phyloP scores from a whole-genome alignment of 2,113 vertebrate species.

The Lophochroa leadbeateri region DNA sequence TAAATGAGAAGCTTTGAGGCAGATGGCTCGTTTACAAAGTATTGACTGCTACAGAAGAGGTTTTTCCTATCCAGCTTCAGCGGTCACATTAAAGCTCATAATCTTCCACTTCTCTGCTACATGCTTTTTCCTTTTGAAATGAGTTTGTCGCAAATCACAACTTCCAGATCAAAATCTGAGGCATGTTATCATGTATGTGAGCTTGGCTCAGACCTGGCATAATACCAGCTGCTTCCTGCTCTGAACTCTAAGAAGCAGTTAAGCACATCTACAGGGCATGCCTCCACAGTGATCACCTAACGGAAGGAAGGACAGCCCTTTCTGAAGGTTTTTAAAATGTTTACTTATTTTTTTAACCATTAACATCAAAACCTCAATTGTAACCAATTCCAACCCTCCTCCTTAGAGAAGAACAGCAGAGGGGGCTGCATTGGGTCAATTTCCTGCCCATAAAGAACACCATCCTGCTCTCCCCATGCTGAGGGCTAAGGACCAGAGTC shows the following conservation, averaged over 20 bases:
- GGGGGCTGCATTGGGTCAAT: not conserved
- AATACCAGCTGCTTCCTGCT: not conserved
- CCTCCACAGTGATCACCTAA: not conserved
- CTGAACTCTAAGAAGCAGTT: not conserved
- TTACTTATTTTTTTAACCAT: not conserved
- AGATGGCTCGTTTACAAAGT: not conserved
- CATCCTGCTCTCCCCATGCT: not conserved
- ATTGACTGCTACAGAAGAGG: not conserved
- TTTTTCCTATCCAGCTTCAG: not conserved
- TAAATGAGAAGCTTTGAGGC: not conserved
- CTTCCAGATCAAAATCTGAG: not conserved
- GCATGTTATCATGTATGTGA: rapidly evolving
- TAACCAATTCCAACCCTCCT: not conserved
- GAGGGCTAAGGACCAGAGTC: not conserved
- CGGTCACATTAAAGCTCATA: not conserved
- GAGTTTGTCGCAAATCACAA: not conserved
- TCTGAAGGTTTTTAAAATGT: not conserved
- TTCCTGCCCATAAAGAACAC: not conserved
- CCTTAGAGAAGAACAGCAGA: not conserved
- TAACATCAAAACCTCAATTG: not conserved
- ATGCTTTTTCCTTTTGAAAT: not conserved
- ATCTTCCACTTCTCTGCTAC: not conserved
- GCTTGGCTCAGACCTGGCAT: not conserved
- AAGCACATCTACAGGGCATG: not conserved
- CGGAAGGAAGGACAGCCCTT: not conserved